phyloP scores from a whole-genome alignment of 2,888 invertebrate genomes.

The Drosophila lutescens region DNA sequence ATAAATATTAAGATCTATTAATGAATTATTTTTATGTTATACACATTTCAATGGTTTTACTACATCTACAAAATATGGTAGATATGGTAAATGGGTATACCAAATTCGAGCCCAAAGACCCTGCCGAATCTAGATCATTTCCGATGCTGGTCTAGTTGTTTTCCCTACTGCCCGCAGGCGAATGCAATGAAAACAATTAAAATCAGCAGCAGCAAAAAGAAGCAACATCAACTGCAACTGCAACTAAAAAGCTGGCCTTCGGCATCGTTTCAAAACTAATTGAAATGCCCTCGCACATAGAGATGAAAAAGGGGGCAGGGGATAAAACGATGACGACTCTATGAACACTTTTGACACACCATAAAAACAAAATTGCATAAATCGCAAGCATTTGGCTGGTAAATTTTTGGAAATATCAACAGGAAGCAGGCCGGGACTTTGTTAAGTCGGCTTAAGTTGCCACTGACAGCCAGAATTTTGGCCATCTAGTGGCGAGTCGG shows the following conservation, averaged over 20 bases:
- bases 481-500: slow-evolving; percentile 6
- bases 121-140: background rate
- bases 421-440: slow-evolving; percentile 3
- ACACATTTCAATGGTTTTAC: too few species aligned
- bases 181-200: slow-evolving; percentile 56
- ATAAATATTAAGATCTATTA: too few species aligned
- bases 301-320: background rate
- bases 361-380: slow-evolving; percentile 24
- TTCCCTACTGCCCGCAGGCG: slow-evolving; percentile 23
- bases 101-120: background rate
- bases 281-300: slow-evolving; percentile 57
- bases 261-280: slow-evolving; percentile 56
- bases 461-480: slow-evolving; percentile 24
- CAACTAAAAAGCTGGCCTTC: slow-evolving; percentile 36
- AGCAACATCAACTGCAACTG: slow-evolving; percentile 14
- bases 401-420: slow-evolving; percentile 10
- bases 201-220: slow-evolving; percentile 23
- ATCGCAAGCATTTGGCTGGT: background rate
- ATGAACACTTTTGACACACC: slow-evolving; percentile 10
- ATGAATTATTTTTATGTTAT: too few species aligned
- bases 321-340: slow-evolving; percentile 14
- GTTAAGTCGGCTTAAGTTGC: slow-evolving; percentile 40
- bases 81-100: background rate
- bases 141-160: background rate
- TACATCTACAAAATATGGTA: too few species aligned